Base-by-base conservation (phyloP, 2,113 vertebrate genomes). In the Paralichthys olivaceus region DNA sequence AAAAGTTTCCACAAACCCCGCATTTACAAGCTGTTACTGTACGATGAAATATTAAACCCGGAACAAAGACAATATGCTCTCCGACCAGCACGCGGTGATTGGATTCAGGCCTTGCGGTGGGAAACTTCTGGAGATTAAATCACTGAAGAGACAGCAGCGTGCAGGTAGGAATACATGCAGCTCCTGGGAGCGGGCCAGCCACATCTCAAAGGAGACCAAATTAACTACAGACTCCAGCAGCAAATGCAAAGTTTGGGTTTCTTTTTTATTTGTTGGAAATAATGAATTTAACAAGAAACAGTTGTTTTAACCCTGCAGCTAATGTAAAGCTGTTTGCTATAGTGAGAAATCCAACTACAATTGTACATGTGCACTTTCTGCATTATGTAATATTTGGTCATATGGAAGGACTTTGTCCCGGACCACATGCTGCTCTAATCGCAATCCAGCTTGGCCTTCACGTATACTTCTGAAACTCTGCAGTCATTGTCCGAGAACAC, bases 11-110 rank as follows among this genome's bases (percentile, higher is more conserved):
- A 88, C 58, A 56, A 69, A 75, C 74, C 3, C 29, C 45, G 55
- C 81, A 73, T 91, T 90, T 91, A 91, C 89, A 91, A 91, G 84
- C 84, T 89, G 88, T 87, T 77, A 79, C 81, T 79, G 61, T 83
- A 72, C 61, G 53, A 73, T 75, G 70, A 90, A 83, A 83, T 55
- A 69, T 84, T 85, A 68, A 63, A 72, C 80, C 84, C 19, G 45
- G 17, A 49, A 20, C 45, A 85, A 86, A 88, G 84, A 84, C 72
- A 84, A 76, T 80, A 83, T 19, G 58, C 23, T 84, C 71, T 80
- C 78, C 59, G 40, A 74, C 53, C 49, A 40, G 62, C 85, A 80
- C 81, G 72, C 73, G 67, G 55, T 47, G 29, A 75, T 81, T 80
- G 71, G 76, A 76, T 85, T 54, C 51, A 45, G 49, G 32, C 53